phyloP scores from a whole-genome alignment of 2,888 invertebrate species.

The Lithophane socia region DNA sequence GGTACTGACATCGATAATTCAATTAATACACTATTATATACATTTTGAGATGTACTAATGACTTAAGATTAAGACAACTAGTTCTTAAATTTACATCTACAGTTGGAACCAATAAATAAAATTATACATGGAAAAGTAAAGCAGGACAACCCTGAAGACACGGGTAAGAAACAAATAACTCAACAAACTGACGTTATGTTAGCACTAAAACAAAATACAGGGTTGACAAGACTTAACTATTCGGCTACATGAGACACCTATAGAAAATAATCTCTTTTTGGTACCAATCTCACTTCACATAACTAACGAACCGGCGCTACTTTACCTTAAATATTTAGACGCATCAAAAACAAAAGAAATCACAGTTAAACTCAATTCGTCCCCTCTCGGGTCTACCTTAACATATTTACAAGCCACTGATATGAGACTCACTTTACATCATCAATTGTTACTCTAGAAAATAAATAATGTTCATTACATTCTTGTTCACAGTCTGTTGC shows the following conservation, averaged over 20 bases:
- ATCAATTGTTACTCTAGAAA: conserved; percentile 78
- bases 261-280: conserved; percentile 89
- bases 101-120: conserved; percentile 85
- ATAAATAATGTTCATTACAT: conserved; percentile 83
- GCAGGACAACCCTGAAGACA: conserved; percentile 66
- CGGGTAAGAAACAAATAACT: conserved; percentile 80
- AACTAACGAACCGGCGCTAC: conserved; percentile 78
- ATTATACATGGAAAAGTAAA: conserved; percentile 77
- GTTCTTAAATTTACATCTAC: conserved; percentile 80
- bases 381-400: conserved; percentile 74
- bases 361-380: conserved; percentile 86
- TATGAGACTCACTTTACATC: conserved; percentile 82
- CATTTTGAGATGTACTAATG: conserved; percentile 79
- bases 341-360: conserved; percentile 84
- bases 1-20: conserved; percentile 87
- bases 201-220: conserved; percentile 74
- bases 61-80: conserved; percentile 82
- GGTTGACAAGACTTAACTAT: conserved; percentile 75
- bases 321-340: conserved; percentile 81
- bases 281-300: conserved; percentile 89
- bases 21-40: conserved; percentile 85
- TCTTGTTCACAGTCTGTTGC: conserved; percentile 79
- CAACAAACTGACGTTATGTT: conserved; percentile 75
- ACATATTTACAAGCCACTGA: conserved; percentile 87
- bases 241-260: conserved; percentile 81